phyloP scores from a whole-genome alignment of 2,797 vertebrate species.

The Centroberyx gerrardi region DNA sequence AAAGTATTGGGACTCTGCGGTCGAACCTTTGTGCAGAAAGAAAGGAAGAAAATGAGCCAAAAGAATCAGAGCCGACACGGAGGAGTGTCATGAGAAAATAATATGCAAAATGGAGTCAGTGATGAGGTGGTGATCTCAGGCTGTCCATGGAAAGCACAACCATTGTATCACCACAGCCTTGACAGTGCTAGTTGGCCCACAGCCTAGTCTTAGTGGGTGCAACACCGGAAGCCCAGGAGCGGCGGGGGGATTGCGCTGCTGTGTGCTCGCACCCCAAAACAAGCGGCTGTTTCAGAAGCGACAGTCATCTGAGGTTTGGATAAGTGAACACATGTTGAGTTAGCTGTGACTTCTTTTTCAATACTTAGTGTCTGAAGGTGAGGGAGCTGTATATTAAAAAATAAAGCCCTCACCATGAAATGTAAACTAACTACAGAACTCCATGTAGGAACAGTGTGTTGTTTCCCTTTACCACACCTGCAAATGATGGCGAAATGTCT shows the following conservation, averaged over 20 bases:
- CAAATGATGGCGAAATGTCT: constrained; percentile 1
- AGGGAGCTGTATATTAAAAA: constrained; percentile 19
- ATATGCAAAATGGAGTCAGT: constrained; percentile 64
- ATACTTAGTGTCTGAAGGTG: background rate
- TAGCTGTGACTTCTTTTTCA: constrained; percentile 13
- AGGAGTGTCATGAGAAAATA: background rate
- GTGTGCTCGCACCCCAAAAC: background rate
- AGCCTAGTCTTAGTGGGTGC: constrained; percentile 25
- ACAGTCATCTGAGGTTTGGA: background rate
- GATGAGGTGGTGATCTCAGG: constrained; percentile 22
- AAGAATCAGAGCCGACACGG: constrained; percentile 1
- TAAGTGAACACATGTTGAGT: background rate
- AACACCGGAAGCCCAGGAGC: background rate
- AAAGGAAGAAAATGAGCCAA: constrained; percentile 48
- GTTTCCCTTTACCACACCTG: constrained; percentile 20
- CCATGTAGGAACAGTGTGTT: constrained; percentile 16
- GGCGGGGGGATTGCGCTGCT: background rate
- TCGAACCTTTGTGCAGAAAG: constrained; percentile 25
- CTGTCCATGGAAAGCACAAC: constrained; percentile 67
- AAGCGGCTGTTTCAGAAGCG: background rate
- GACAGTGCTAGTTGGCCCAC: constrained; percentile 32
- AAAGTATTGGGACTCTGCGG: constrained; percentile 20
- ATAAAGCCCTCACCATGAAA: constrained; percentile 41
- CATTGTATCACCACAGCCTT: constrained; percentile 28
- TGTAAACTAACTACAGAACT: constrained; percentile 24